phyloP scores from a whole-genome alignment of 1,140 invertebrate species.

The Euura saliciscinereae region DNA sequence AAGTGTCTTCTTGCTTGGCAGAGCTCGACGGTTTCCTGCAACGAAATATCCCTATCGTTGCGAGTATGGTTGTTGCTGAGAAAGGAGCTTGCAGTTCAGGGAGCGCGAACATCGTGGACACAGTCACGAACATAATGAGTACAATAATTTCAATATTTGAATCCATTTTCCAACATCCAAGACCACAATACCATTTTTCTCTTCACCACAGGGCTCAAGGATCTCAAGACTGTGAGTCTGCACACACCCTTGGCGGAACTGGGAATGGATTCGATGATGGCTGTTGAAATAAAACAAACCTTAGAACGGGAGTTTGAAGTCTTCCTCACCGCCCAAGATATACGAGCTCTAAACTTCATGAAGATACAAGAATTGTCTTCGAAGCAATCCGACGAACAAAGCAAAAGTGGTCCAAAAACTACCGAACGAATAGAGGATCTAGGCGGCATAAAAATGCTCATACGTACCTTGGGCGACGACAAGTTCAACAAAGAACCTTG shows the following conservation, averaged over 20 bases:
- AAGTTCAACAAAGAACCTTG: conserved; percentile 32
- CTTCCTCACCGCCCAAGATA: conserved; percentile 72
- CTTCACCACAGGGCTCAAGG: conserved; percentile 47
- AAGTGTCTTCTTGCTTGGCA: conserved; percentile 67
- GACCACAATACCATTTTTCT: too few relatives aligned
- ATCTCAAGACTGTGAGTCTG: conserved; percentile 64
- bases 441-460: conserved; percentile 46
- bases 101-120: conserved; percentile 51
- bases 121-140: conserved; percentile 59
- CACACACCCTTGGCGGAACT: conserved; percentile 74
- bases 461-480: conserved; percentile 42
- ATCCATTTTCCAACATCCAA: too few relatives aligned
- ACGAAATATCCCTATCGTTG: conserved; percentile 64
- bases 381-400: conserved; percentile 31
- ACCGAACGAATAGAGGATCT: conserved; percentile 15
- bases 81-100: conserved; percentile 50
- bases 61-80: conserved; percentile 69
- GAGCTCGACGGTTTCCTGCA: conserved; percentile 65
- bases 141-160: neutral
- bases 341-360: conserved; percentile 64
- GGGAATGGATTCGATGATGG: conserved; percentile 85
- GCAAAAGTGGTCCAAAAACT: conserved; percentile 22
- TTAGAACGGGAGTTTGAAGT: conserved; percentile 77
- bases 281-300: conserved; percentile 80
- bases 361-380: conserved; percentile 61